Conservation (phyloP, 2,888 invertebrate genomes). For the Gonocerus acuteangulatus region DNA sequence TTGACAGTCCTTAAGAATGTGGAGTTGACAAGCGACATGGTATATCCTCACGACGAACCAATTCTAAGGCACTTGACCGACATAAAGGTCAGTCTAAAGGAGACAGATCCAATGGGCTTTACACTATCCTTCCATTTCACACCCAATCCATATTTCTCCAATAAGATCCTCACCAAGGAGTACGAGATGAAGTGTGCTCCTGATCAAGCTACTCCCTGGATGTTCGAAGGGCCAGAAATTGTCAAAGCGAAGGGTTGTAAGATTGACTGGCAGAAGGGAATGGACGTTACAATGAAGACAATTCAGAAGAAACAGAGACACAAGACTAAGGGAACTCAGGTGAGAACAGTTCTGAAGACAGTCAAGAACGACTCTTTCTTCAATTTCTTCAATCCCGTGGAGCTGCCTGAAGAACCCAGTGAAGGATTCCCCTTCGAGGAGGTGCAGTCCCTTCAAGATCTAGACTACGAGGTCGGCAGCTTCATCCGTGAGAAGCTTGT, state of each 20-base stretch:
- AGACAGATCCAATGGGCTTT: slow-evolving; percentile 64
- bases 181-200: slow-evolving; percentile 85
- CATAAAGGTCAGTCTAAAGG: slow-evolving; percentile 56
- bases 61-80: slow-evolving; percentile 77
- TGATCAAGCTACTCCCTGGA: slow-evolving; percentile 76
- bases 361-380: slow-evolving; percentile 98
- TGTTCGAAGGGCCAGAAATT: slow-evolving; percentile 92
- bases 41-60: slow-evolving; percentile 83
- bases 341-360: slow-evolving; percentile 86
- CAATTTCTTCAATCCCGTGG: slow-evolving; percentile 94
- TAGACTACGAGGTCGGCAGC: slow-evolving; percentile 97
- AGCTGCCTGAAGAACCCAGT: slow-evolving; percentile 64
- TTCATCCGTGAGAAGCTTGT: slow-evolving; percentile 93
- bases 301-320: slow-evolving; percentile 98
- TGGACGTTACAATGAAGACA: slow-evolving; percentile 93
- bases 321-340: slow-evolving; percentile 85
- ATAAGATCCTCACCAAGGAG: slow-evolving; percentile 80
- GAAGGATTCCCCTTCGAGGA: slow-evolving; percentile 77
- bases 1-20: slow-evolving; percentile 87
- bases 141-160: slow-evolving; percentile 83
- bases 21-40: slow-evolving; percentile 76
- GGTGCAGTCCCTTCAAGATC: slow-evolving; percentile 70
- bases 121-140: slow-evolving; percentile 84
- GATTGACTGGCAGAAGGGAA: slow-evolving; percentile 95
- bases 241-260: slow-evolving; percentile 83